phyloP scores from a whole-genome alignment of 30 jellyfish, hydroid and myxozoan species.

The Mastigias papua region DNA sequence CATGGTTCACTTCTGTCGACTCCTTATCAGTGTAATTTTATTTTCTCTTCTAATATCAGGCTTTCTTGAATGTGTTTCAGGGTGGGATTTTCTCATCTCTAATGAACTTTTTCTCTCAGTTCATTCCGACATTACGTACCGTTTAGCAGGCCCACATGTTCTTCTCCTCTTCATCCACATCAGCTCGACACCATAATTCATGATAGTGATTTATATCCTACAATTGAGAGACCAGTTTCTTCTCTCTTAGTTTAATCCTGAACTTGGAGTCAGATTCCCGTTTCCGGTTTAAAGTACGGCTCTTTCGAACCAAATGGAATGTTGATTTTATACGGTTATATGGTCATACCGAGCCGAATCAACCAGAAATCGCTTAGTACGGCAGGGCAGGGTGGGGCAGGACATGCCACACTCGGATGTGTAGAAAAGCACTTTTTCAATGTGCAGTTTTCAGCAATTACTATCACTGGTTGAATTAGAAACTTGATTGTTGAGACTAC shows the following conservation, averaged over 20 bases:
- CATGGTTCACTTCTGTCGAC: neutral
- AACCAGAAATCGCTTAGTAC: too few species aligned
- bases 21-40: neutral
- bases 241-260: slow-evolving; percentile 15
- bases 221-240: neutral
- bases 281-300: too few species aligned
- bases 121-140: neutral
- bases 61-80: slow-evolving; percentile 32
- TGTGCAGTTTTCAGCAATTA: too few species aligned
- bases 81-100: slow-evolving; percentile 35
- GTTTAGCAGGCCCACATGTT: neutral
- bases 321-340: too few species aligned
- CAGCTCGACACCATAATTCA: neutral
- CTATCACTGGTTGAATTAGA: too few species aligned
- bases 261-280: neutral
- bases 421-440: too few species aligned
- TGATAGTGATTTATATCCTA: neutral
- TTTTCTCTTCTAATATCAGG: neutral
- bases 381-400: too few species aligned
- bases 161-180: neutral
- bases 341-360: too few species aligned
- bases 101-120: slow-evolving; percentile 1
- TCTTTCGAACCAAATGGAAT: too few species aligned
- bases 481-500: too few species aligned
- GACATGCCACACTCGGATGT: too few species aligned